phyloP scores from a whole-genome alignment of 2,797 vertebrate genomes.

The Siniperca undulata region DNA sequence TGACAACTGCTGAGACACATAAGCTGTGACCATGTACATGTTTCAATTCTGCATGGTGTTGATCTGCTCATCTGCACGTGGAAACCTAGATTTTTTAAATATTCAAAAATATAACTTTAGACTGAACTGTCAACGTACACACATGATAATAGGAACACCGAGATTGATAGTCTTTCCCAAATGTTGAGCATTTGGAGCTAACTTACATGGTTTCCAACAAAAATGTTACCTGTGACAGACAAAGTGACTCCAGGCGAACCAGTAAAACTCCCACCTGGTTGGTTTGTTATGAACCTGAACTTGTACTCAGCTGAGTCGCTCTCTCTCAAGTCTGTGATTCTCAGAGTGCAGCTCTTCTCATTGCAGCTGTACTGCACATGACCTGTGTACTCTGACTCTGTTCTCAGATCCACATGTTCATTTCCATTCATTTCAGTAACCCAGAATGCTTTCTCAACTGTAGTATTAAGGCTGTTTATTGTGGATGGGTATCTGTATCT shows the following conservation, averaged over 20 bases:
- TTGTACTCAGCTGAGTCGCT: conserved; percentile 35
- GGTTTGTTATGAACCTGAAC: conserved; percentile 24
- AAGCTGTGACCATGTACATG: fast-evolving
- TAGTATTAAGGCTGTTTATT: fast-evolving
- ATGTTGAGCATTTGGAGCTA: too few species aligned
- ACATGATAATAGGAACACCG: background rate
- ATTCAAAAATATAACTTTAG: background rate
- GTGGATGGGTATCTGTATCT: background rate
- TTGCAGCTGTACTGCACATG: background rate
- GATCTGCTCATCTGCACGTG: background rate
- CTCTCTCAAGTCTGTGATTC: conserved; percentile 33
- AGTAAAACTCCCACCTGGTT: fast-evolving
- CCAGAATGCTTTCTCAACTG: background rate
- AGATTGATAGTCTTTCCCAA: too few species aligned
- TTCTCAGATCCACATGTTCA: conserved; percentile 4
- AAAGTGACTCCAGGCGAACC: conserved; percentile 37
- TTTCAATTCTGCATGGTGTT: fast-evolving
- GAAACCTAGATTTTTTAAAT: background rate
- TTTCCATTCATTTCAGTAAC: fast-evolving
- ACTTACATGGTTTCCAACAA: too few species aligned
- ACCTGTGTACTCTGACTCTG: background rate
- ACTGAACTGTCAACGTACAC: background rate
- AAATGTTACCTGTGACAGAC: conserved; percentile 41
- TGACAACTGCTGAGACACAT: conserved; percentile 28
- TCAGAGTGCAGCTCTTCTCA: background rate